Evolutionary conservation across 1,140 invertebrate species (phyloP).

Genomic region (Pygmarrhopalites habei): DNA sequence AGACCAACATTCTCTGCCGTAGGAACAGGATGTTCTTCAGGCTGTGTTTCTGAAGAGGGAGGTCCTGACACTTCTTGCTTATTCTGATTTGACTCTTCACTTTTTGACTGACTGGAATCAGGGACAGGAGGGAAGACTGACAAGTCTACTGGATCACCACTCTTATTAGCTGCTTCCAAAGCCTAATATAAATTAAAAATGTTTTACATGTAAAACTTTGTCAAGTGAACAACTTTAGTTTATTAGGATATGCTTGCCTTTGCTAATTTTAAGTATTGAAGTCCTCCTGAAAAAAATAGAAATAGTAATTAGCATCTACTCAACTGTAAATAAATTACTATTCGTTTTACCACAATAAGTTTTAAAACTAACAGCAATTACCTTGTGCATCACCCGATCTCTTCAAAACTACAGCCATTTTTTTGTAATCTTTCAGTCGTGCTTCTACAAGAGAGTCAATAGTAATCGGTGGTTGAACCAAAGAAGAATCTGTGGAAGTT

Average conservation of each 20-base stretch:
- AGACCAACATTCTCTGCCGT: not conserved
- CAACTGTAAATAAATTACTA: too few relatives aligned
- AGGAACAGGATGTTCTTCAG: slow-evolving; percentile 1
- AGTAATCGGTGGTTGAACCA: not conserved
- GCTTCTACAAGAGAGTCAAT: not conserved
- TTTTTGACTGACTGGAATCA: not conserved
- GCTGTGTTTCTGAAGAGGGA: not conserved
- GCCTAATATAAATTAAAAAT: not conserved
- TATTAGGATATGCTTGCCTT: too few relatives aligned
- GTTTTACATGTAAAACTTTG: not conserved
- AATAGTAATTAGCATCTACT: too few relatives aligned
- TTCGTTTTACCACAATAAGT: too few relatives aligned
- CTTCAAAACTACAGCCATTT: slow-evolving; percentile 24
- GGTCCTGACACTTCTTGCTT: not conserved
- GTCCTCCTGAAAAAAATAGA: too few relatives aligned
- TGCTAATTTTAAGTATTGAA: slow-evolving; percentile 22
- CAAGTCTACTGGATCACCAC: slow-evolving; percentile 71
- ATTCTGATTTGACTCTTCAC: not conserved
- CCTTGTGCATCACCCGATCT: slow-evolving; percentile 20
- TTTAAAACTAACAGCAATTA: too few relatives aligned
- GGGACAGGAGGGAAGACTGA: slow-evolving; percentile 74
- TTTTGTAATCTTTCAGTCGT: slow-evolving; percentile 26
- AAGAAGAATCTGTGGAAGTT: not conserved
- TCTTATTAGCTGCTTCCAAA: slow-evolving; percentile 54
- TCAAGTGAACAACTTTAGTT: too few relatives aligned